Percentiles rank a stretch among this genome's conserved stretches.
Evolutionary conservation across 2,797 vertebrate species (phyloP).

Genomic region (Girardinus metallicus): DNA sequence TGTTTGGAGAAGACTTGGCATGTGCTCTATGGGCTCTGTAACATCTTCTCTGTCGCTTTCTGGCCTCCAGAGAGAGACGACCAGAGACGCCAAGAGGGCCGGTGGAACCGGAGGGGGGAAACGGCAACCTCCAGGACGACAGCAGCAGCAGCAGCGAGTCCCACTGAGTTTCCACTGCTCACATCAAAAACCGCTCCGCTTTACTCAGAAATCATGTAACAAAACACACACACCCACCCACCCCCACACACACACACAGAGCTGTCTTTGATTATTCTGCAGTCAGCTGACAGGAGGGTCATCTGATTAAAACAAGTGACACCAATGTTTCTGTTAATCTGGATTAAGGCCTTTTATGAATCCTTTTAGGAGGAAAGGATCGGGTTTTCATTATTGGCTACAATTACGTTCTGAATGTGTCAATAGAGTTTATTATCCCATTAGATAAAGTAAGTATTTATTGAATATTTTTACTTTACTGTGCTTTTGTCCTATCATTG

Average conservation of each 20-base stretch:
- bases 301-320: constrained; percentile 76
- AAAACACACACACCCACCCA: constrained; percentile 9
- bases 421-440: neutral
- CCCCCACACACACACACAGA: constrained; percentile 55
- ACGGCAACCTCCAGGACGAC: constrained; percentile 71
- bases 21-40: constrained; percentile 61
- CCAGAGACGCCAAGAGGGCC: constrained; percentile 16
- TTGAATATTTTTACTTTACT: neutral
- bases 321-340: constrained; percentile 77
- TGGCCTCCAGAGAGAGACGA: constrained; percentile 59
- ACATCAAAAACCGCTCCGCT: constrained; percentile 55
- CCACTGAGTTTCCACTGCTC: constrained; percentile 62
- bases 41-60: constrained; percentile 67
- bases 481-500: neutral
- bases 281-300: constrained; percentile 78
- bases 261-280: constrained; percentile 72
- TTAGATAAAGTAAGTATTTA: neutral
- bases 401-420: neutral
- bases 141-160: constrained; percentile 55
- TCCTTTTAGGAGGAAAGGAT: constrained; percentile 29
- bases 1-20: constrained; percentile 35
- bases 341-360: constrained; percentile 56
- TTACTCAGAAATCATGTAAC: constrained; percentile 58
- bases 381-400: neutral
- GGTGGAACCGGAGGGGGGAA: constrained; percentile 47